Base-by-base conservation (phyloP, 2,888 invertebrate species). In the Nasonia oneida region DNA sequence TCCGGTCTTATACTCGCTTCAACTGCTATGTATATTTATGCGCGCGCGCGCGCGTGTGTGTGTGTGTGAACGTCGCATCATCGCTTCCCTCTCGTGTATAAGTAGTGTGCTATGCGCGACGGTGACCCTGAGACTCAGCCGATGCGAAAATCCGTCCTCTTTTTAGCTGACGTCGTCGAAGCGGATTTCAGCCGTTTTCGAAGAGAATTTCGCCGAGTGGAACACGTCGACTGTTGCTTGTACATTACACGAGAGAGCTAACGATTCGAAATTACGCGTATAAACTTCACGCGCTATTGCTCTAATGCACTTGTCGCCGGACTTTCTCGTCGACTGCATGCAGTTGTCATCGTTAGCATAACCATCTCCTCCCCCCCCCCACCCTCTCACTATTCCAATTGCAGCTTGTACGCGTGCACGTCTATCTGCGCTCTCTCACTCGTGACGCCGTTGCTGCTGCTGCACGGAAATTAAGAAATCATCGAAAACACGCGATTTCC, bases 401-500 rank as follows among this genome's bases (percentile, higher is more conserved):
- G 57, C 57, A 61, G 57, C n/a, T 6, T 8, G 57, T 61, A 61
- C 57, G 53, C 15, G 53, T 70, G n/a, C 15, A 67, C n/a, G 5
- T 42, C 14, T 37, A 39, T 3, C 0, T 14, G 18, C 18, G 47
- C 23, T 18, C 33, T 18, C 33, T 29, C 61, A 14, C 18, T 29
- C 39, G 33, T 53, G n/a, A 18, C 39, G 10, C 53, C 78, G 15
- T 67, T 47, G 42, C 18, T 42, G 73, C 33, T 15, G 33, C 39
- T 1, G 14, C 14, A 29, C 57, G 81, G 82, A 79, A 82, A 85
- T 85, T 79, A 79, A 82, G 73, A 78, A 82, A 82, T 85, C 78
- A 79, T 75, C 67, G 82, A 75, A 74, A 76, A 42, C 78, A 71
- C 67, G 78, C 74, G 82, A 85, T 77, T 85, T 79, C 78, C 85